phyloP scores from a whole-genome alignment of 2,888 invertebrate genomes.

The Amblyteles armatorius region DNA sequence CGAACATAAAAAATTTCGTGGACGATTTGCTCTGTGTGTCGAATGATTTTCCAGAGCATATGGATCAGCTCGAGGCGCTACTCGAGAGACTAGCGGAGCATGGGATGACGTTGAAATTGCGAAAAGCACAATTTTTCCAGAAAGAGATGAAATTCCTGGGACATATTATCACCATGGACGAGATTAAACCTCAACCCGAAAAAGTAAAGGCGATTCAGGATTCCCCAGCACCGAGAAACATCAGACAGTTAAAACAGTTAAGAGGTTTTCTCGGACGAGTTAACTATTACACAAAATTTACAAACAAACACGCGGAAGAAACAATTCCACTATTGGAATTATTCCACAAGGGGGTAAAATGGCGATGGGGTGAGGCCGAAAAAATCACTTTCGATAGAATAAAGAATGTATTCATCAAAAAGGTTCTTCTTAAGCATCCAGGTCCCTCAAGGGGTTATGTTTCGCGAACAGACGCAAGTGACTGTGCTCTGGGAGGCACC shows the following conservation, averaged over 20 bases:
- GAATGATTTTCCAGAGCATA: conserved; percentile 14
- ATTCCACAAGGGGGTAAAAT: background rate
- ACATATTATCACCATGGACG: conserved; percentile 66
- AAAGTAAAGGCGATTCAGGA: conserved; percentile 65
- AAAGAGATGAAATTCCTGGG: conserved; percentile 70
- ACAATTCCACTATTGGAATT: background rate
- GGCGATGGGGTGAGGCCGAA: background rate
- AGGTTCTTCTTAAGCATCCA: background rate
- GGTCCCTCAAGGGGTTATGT: background rate
- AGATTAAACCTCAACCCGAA: conserved; percentile 68
- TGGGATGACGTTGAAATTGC: conserved; percentile 67
- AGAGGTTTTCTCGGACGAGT: background rate
- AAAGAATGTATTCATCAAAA: background rate
- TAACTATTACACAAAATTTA: background rate
- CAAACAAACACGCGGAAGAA: background rate
- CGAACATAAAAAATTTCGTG: conserved; percentile 41
- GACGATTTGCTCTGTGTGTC: conserved; percentile 49
- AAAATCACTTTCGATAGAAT: background rate
- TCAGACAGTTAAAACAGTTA: no score
- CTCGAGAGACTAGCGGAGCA: background rate
- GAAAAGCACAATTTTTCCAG: conserved; percentile 69
- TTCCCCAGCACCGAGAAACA: conserved; percentile 65
- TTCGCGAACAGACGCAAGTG: background rate
- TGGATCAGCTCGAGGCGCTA: conserved; percentile 50
- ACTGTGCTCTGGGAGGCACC: background rate